Base-by-base conservation (phyloP, 2,888 invertebrate genomes). In the Lithophane semibrunnea region DNA sequence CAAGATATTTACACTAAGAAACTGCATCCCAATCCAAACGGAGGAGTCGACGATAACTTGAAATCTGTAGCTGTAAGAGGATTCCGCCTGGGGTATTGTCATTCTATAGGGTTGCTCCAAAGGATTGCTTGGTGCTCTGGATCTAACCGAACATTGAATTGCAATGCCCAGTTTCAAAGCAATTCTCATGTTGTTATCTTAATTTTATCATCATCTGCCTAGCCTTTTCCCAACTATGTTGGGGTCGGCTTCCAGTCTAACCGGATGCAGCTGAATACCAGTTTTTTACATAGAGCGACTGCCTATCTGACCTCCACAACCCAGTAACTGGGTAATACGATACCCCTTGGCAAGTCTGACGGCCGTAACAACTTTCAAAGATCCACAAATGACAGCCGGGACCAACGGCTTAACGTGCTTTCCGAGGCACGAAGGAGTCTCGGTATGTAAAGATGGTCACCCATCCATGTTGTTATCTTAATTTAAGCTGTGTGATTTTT, bases 21-120 rank as follows among this genome's bases (percentile, higher is more conserved):
- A 85, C 77, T 83, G 84, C 86, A 73, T 75, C 75, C 44, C 75
- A 52, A 73, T 75, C 64, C 68, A 44, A 66, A 73, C 77, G 42
- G 66, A 72, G 69, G 44, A 74, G 64, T 58, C 76, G 65, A 61
- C 75, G 79, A 86, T 86, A 88, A 84, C 73, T 84, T 78, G 78
- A 82, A 73, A 87, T 82, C 67, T 74, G 70, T 73, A 72, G 72
- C 69, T 65, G 67, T 86, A 82, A 88, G 86, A 83, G 84, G 84
- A 86, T 84, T 86, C 68, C 37, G 73, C 21, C 68, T 79, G 71
- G 72, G 56, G 75, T 78, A 73, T 76, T 86, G 88, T 88, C 72
- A 58, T 42, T 65, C 72, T 64, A 64, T 73, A 85, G 79, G 69
- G 75, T 10, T 82, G 76, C n/a, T 52, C 52, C 52, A 52, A 52